Evolutionary conservation across 2,888 invertebrate species (phyloP), one percentile per base, ranked within the genome.

Genomic region (Perdita meconis): DNA sequence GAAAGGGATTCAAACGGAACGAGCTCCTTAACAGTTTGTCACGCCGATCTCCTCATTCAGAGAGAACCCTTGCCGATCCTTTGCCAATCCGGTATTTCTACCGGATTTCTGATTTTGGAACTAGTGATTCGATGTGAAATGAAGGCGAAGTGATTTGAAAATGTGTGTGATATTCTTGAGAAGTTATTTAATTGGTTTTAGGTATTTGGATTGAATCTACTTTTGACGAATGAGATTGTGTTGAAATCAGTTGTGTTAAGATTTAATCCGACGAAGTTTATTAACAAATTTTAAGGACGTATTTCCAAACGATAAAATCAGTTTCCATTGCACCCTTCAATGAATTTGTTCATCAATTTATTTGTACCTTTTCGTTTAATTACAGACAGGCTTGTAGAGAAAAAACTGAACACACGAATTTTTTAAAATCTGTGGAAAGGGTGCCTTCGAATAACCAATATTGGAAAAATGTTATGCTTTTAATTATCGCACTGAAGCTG

Each of bases 1-100:
- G 30, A 67, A 47, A 30, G 60, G 16, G 44, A 57, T 63, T 57
- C 55, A 0, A 26, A 36, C 4, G 44, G 24, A 44, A 8, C 24
- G 5, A 38, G 36, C 22, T 71, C 38, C 59, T 72, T 59, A 53
- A 53, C 64, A 53, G 36, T 59, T 65, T 40, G 64, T 65, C 73
- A 55, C 30, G 55, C 24, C 2, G 12, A 26, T 6, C 50, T 63
- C 40, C n/a, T 60, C 34, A 60, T 59, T 67, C 51, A 6, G 2
- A 36, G 19, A 16, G 24, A 16, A 10, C 1, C 24, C n/a, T n/a
- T n/a, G n/a, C n/a, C n/a, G n/a, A n/a, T n/a, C n/a, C n/a, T n/a
- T n/a, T n/a, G n/a, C n/a, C n/a, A n/a, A n/a, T n/a, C n/a, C 44
- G 47, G 47, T 16, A 19, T 19, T 10, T 47, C 16, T 47, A 22